These are phyloP conservation scores for Malurus splendens DNA, from an alignment of 2,797 vertebrate species.

Conservation along the genomic window DNA sequence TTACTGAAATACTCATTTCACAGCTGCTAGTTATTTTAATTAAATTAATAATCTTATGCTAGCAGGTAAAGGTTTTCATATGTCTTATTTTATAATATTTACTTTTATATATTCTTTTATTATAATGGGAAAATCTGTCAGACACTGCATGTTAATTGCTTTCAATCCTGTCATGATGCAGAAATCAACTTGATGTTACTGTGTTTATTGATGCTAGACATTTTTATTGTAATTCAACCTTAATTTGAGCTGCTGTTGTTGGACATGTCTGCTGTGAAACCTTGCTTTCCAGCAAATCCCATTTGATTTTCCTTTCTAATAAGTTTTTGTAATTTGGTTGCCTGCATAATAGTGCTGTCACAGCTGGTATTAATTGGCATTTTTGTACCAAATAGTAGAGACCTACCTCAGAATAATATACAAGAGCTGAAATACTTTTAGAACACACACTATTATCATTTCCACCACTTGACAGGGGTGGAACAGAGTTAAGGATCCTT, in stretches of 20 bases:
- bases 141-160: neutral
- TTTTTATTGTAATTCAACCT: neutral
- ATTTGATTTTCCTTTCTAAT: conserved; percentile 2
- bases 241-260: neutral
- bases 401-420: neutral
- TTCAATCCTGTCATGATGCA: neutral
- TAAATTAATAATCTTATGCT: neutral
- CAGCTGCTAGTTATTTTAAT: neutral
- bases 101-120: neutral
- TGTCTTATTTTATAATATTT: neutral
- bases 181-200: neutral
- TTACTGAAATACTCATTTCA: neutral
- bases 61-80: neutral
- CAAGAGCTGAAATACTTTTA: neutral
- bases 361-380: neutral
- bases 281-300: neutral
- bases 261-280: neutral
- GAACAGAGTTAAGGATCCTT: neutral
- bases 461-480: neutral
- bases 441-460: rapidly evolving
- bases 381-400: neutral
- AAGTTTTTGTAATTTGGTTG: neutral
- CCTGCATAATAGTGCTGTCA: neutral
- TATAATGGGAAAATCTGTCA: neutral
- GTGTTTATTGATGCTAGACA: neutral